phyloP scores from a whole-genome alignment of 2,113 vertebrate genomes.

The Halcyon senegalensis region DNA sequence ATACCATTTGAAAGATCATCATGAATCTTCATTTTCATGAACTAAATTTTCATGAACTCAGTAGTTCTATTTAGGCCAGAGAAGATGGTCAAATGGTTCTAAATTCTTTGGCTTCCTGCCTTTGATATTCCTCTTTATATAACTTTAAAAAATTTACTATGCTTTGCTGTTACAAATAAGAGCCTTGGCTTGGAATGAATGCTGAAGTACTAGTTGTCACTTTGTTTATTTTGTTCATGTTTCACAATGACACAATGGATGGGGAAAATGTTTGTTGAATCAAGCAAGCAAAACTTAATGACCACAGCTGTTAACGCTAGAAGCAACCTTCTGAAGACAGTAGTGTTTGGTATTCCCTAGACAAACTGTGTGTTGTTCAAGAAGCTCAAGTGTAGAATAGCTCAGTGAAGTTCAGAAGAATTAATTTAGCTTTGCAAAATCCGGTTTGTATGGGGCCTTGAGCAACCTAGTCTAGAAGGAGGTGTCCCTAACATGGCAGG shows the following conservation, averaged over 20 bases:
- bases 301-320: neutral
- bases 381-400: neutral
- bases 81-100: neutral
- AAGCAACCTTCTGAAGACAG: neutral
- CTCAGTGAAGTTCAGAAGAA: neutral
- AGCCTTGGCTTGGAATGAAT: neutral
- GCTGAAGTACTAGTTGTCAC: neutral
- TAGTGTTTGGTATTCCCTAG: neutral
- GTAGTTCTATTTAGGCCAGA: neutral
- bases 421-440: neutral
- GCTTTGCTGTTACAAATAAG: neutral
- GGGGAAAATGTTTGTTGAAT: neutral
- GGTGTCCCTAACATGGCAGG: no score
- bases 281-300: neutral
- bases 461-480: no score
- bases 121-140: neutral
- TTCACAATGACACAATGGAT: neutral
- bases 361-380: neutral
- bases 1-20: neutral
- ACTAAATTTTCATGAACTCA: neutral
- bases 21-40: no score
- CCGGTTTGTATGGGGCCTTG: no score
- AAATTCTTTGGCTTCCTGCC: neutral
- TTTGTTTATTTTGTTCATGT: neutral
- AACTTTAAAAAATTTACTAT: neutral